Evolutionary conservation across 2,797 vertebrate species (phyloP).

Genomic region (Schizopygopsis pylzovi): DNA sequence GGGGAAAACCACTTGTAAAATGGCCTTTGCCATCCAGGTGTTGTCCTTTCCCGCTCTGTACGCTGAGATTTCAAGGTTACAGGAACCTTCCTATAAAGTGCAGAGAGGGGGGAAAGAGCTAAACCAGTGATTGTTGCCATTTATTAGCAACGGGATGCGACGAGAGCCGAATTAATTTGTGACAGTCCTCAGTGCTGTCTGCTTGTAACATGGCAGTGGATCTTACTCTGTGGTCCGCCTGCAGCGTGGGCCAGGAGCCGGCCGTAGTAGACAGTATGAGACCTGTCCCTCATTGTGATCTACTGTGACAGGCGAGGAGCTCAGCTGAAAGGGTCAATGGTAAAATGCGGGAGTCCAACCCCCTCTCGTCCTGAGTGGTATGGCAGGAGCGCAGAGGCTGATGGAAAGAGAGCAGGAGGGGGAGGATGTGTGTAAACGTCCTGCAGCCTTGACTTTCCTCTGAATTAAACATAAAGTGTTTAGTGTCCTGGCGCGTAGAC

Average conservation of each 20-base stretch:
- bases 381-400: constrained; percentile 22
- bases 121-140: constrained; percentile 34
- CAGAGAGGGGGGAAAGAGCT: neutral
- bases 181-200: neutral
- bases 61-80: constrained; percentile 40
- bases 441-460: constrained; percentile 60
- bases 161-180: constrained; percentile 34
- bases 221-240: constrained; percentile 29
- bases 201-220: neutral
- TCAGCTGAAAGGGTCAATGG: constrained; percentile 44
- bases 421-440: constrained; percentile 43
- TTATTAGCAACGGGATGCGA: constrained; percentile 37
- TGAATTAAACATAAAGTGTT: constrained; percentile 65
- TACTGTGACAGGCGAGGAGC: constrained; percentile 52
- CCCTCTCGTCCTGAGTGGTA: constrained; percentile 42
- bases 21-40: constrained; percentile 24
- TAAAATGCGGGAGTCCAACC: constrained; percentile 47
- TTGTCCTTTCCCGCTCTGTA: constrained; percentile 22
- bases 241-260: constrained; percentile 18
- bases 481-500: constrained; percentile 56
- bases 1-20: constrained; percentile 24
- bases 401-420: constrained; percentile 33
- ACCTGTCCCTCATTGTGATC: constrained; percentile 58
- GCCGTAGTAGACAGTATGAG: constrained; percentile 49
- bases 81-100: constrained; percentile 22